Base-by-base conservation (phyloP, 2,113 vertebrate species). In the Paramormyrops kingsleyae region DNA sequence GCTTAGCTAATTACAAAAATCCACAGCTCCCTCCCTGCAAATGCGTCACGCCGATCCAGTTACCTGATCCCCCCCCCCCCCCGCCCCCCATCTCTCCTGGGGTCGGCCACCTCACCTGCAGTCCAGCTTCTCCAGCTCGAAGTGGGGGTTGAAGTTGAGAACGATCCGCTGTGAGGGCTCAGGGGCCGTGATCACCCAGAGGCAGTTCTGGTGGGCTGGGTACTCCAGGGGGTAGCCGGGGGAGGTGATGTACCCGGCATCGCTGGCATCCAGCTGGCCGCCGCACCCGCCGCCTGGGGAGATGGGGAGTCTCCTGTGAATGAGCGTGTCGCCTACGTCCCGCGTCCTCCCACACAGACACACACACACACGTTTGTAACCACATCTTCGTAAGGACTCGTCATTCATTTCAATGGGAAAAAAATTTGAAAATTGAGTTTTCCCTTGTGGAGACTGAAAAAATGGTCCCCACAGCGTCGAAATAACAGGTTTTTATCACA, bases 91-190 rank as follows among this genome's bases (percentile, higher is more conserved):
- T 2, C 46, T 19, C 31, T 13, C 39, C n/a, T 35, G 49, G 24
- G 83, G 19, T 46, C 19, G 24, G 27, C 56, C 87, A 21, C 77
- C 88, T 84, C 80, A 99, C 99, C 98, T 99, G 99, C 99, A 99
- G 93, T 99, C 98, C 0, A 99, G 97, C 87, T 98, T 98, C 95
- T 99, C 99, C 0, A 99, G 97, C 95, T 99, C 99, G 5, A 99
- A 99, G 94, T 99, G 99, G 2, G 99, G 99, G 95, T 99, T 99
- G 95, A 99, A 99, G 96, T 99, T 99, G 92, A 99, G 97, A 90
- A 98, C 97, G 70, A 99, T 99, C 95, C 98, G 98, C 93, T 99
- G 98, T 9, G 97, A 97, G 83, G 97, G 92, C 93, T 99, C 98
- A 0, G 99, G 98, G 8, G 98, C 95, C 0, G 97, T 98, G 94